These are phyloP conservation scores for Psephotus haematonotus DNA, from an alignment of 2,113 vertebrate species.

Conservation along the genomic window DNA sequence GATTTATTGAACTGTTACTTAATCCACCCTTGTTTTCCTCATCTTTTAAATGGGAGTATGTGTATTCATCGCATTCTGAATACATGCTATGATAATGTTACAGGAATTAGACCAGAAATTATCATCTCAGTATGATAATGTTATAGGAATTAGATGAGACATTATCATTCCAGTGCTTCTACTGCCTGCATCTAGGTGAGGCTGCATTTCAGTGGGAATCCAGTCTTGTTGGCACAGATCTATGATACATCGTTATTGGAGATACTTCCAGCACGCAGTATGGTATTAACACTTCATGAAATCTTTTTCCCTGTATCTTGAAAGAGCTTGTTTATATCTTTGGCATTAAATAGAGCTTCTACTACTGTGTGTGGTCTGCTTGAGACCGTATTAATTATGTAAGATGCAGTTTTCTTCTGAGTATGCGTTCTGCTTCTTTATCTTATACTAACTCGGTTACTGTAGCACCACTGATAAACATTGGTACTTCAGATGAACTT, in stretches of 20 bases:
- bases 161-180: background rate
- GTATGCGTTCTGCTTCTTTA: background rate
- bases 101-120: background rate
- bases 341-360: background rate
- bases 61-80: background rate
- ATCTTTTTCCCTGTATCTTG: background rate
- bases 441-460: background rate
- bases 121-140: background rate
- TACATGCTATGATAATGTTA: background rate
- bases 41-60: background rate
- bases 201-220: background rate
- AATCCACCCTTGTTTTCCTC: background rate
- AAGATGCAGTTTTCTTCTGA: background rate
- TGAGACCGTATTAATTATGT: background rate
- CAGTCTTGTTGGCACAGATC: background rate
- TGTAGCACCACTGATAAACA: background rate
- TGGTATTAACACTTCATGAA: background rate
- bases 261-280: background rate
- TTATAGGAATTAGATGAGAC: background rate
- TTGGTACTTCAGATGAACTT: background rate
- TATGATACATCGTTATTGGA: background rate
- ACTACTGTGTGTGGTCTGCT: background rate
- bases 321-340: background rate
- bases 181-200: background rate
- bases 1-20: background rate